phyloP scores from a whole-genome alignment of 2,888 invertebrate genomes.

The Cacoxenus indagator region DNA sequence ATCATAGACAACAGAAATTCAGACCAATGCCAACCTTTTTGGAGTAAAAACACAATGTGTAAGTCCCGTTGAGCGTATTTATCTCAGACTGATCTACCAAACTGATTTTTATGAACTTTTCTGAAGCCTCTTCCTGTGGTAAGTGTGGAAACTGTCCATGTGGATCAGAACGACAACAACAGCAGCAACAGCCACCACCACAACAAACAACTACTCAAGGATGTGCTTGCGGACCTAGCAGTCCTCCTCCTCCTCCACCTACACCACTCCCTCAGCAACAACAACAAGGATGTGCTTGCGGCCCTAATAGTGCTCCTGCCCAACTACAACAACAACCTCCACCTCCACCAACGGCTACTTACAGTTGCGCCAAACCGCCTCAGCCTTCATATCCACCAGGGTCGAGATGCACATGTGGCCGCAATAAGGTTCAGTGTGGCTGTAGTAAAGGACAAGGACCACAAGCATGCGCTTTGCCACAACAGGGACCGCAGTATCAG shows the following conservation, averaged over 20 bases:
- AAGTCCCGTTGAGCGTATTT: too few species aligned
- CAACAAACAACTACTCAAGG: not conserved
- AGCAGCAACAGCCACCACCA: not conserved
- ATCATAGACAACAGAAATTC: too few species aligned
- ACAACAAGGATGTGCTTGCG: not conserved
- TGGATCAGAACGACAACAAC: not conserved
- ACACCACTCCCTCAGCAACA: not conserved
- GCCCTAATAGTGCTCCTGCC: not conserved
- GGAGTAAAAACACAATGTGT: conserved; percentile 1
- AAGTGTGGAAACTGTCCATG: conserved; percentile 11
- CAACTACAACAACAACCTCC: not conserved
- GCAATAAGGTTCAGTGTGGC: not conserved
- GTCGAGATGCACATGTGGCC: not conserved
- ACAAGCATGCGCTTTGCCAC: not conserved
- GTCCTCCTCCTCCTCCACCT: not conserved
- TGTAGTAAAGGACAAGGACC: conserved; percentile 2
- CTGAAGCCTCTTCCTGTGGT: not conserved
- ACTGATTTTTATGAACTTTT: not conserved
- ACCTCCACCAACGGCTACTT: not conserved
- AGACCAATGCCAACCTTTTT: too few species aligned
- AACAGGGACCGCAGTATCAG: not conserved
- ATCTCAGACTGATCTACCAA: not conserved
- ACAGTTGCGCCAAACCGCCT: not conserved
- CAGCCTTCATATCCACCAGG: not conserved
- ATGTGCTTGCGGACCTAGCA: not conserved